Base-by-base conservation (phyloP, 2,888 invertebrate genomes). In the Belgica antarctica region DNA sequence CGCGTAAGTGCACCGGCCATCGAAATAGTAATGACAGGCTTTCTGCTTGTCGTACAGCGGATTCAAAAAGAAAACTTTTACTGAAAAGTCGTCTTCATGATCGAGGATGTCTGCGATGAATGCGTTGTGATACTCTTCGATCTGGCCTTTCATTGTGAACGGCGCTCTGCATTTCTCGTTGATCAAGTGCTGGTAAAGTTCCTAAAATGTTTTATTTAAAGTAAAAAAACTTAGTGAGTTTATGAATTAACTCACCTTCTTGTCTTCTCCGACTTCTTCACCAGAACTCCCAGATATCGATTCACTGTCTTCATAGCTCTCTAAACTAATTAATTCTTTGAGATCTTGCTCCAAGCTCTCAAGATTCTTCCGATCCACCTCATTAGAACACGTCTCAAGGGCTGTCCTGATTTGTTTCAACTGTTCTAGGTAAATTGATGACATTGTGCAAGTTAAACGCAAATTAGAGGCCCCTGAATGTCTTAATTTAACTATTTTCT, bases 121-220 rank as follows among this genome's bases (percentile, higher is more conserved):
- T 1, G 59, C 59, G 22, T 59, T 59, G 59, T 59, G 25, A 12
- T 27, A 59, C 2, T 7, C 8, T 22, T 52, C 52, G 25, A 1
- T n/a, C n/a, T 59, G 59, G 8, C 59, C 59, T 3, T 59, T 24
- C 1, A 27, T 5, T 27, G 25, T 59, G 15, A 27, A 59, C 2
- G 59, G 59, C 4, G 27, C 59, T n/a, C 27, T n/a, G 15, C 59
- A 59, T 59, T 59, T 59, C 25, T 59, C 27, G 15, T 59, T 59
- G 24, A 59, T 59, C 2, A 59, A 19, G 15, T 25, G 12, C 12
- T 59, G 25, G 15, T 22, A 59, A 7, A n/a, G 19, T 27, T 15
- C 25, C 59, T 59, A 12, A n/a, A 34, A 34, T 7, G 12, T 8
- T 34, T 34, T 7, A 34, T 8, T 31, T 31, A 31, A 31, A 31